Percentiles rank a stretch among this genome's conserved stretches.
Conservation (phyloP, 2,797 vertebrate genomes). For the Onychomys arenicola region DNA sequence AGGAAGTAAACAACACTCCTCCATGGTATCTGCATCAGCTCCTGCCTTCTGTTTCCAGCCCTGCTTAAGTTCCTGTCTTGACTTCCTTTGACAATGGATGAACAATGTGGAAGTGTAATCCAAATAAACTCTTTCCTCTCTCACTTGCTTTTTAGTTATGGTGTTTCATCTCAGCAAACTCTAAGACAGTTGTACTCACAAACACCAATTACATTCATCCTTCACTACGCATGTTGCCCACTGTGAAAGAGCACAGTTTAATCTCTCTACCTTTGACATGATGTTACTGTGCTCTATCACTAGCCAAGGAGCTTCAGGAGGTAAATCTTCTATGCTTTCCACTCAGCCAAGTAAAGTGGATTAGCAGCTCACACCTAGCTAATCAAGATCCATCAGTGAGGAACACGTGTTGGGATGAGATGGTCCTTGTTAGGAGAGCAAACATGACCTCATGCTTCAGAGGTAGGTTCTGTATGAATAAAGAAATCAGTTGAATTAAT, state of each 20-base stretch:
- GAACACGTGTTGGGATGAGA: background rate
- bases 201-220: constrained; percentile 78
- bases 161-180: background rate
- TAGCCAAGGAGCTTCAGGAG: constrained; percentile 40
- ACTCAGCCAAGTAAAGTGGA: constrained; percentile 8
- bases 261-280: constrained; percentile 78
- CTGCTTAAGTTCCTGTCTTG: background rate
- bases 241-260: constrained; percentile 64
- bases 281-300: constrained; percentile 52
- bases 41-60: too few relatives aligned
- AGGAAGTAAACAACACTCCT: too few relatives aligned
- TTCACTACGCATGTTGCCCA: constrained; percentile 72
- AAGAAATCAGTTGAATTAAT: constrained; percentile 36
- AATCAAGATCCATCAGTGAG: background rate
- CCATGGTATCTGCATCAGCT: background rate
- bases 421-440: background rate
- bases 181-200: constrained; percentile 72
- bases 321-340: background rate
- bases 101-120: background rate
- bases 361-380: background rate
- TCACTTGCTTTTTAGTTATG: background rate
- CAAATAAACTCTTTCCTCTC: background rate
- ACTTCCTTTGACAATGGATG: background rate
- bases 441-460: background rate
- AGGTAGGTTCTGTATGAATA: background rate